These are phyloP conservation scores for Pygocentrus nattereri DNA, from an alignment of 2,797 vertebrate genomes.

Conservation along the genomic window DNA sequence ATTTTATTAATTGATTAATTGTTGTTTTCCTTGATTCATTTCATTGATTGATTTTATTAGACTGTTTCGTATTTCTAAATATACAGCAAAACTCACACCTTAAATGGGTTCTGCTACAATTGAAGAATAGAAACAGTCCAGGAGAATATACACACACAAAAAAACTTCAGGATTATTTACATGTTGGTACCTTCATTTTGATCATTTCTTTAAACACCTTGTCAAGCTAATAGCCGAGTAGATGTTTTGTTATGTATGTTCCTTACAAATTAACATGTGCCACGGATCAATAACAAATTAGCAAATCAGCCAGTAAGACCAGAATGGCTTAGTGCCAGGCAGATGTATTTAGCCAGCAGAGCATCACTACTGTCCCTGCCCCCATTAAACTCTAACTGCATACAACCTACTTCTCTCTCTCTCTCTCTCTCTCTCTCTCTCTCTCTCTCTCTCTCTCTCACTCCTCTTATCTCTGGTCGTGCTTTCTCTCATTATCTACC, in stretches of 20 bases:
- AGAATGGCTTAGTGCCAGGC: conserved; percentile 48
- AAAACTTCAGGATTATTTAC: neutral
- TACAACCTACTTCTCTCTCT: conserved; percentile 43
- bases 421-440: conserved; percentile 13
- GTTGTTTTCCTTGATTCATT: neutral
- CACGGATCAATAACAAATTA: conserved; percentile 67
- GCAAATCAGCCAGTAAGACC: conserved; percentile 67
- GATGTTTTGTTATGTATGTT: conserved; percentile 50
- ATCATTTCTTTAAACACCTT: conserved; percentile 1
- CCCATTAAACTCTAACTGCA: conserved; percentile 42
- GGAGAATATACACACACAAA: neutral
- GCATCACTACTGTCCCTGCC: conserved; percentile 27
- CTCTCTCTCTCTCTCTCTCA: conserved; percentile 31
- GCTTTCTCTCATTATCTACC: conserved; percentile 37
- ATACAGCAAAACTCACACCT: neutral
- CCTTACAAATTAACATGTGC: conserved; percentile 56
- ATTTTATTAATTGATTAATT: neutral
- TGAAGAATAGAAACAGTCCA: neutral
- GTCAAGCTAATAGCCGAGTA: conserved; percentile 64
- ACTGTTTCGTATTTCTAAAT: neutral
- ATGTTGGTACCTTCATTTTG: neutral
- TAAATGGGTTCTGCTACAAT: neutral
- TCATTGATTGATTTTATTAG: neutral
- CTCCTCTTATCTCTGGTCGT: neutral
- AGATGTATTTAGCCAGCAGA: conserved; percentile 43